A percentile compares a stretch with the other conserved stretches of the same genome.
Evolutionary conservation across 2,888 invertebrate species (phyloP).

Genomic region (Syrista parreyssii): DNA sequence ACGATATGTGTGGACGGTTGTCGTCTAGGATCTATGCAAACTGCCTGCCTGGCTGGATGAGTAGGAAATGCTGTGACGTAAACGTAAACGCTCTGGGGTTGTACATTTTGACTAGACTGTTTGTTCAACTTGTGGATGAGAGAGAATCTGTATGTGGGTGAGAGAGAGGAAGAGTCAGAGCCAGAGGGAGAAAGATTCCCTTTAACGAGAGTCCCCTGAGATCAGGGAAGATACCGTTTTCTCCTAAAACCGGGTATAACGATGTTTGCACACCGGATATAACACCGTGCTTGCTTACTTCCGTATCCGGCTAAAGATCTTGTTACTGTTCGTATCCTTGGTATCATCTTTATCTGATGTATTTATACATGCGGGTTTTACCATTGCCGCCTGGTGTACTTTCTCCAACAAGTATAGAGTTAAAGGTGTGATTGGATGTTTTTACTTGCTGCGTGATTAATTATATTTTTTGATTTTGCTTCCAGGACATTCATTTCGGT

Average conservation of each 20-base stretch:
- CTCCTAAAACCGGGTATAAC: conserved; percentile 31
- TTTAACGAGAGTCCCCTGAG: conserved; percentile 28
- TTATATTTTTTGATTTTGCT: conserved; percentile 26
- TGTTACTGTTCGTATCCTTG: background rate
- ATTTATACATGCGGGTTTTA: background rate
- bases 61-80: too few species aligned
- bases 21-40: too few species aligned
- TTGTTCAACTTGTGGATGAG: background rate
- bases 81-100: background rate
- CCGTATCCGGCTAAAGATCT: background rate
- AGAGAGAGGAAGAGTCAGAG: background rate
- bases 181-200: conserved; percentile 8
- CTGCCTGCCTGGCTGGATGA: too few species aligned
- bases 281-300: background rate
- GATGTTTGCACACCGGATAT: conserved; percentile 32
- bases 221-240: conserved; percentile 30
- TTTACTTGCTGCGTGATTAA: background rate
- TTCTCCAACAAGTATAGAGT: background rate
- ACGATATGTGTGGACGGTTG: too few species aligned
- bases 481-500: conserved; percentile 84
- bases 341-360: background rate
- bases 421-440: background rate
- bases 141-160: too few species aligned
- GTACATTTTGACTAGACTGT: conserved; percentile 15
- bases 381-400: background rate